Evolutionary conservation across 2,888 invertebrate species (phyloP).

Genomic region (Vanessa cardui): DNA sequence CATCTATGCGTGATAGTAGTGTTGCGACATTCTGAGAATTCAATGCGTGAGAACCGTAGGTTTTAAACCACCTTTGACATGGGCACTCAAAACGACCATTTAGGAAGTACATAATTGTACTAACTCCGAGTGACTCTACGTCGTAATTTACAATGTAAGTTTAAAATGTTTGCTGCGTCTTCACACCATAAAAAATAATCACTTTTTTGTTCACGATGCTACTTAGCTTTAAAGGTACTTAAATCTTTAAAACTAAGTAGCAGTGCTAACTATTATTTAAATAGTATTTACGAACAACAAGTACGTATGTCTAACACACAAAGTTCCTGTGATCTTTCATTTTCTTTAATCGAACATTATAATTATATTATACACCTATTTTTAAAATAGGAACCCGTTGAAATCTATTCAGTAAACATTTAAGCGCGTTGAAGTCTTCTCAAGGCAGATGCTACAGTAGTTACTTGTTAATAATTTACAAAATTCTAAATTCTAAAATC

Average conservation of each 20-base stretch:
- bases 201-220: neutral
- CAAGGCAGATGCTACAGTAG: neutral
- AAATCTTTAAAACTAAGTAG: too few relatives aligned
- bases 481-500: too few relatives aligned
- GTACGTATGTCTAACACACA: too few relatives aligned
- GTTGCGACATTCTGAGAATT: slow-evolving; percentile 40
- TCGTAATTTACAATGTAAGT: slow-evolving; percentile 3
- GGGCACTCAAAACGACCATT: slow-evolving; percentile 51
- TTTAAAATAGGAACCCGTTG: too few relatives aligned
- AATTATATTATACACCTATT: too few relatives aligned
- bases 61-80: slow-evolving; percentile 66
- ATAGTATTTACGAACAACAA: too few relatives aligned
- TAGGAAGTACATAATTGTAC: slow-evolving; percentile 33
- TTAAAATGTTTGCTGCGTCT: neutral
- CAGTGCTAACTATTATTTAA: too few relatives aligned
- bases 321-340: too few relatives aligned
- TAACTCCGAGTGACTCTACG: slow-evolving; percentile 19
- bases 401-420: neutral
- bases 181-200: slow-evolving; percentile 9
- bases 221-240: too few relatives aligned
- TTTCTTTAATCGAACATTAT: too few relatives aligned
- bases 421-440: slow-evolving; percentile 26
- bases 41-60: slow-evolving; percentile 57
- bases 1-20: slow-evolving; percentile 35
- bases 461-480: too few relatives aligned